Conservation (phyloP, 1,140 invertebrate species). For the Trachymyrmex cornetzi region DNA sequence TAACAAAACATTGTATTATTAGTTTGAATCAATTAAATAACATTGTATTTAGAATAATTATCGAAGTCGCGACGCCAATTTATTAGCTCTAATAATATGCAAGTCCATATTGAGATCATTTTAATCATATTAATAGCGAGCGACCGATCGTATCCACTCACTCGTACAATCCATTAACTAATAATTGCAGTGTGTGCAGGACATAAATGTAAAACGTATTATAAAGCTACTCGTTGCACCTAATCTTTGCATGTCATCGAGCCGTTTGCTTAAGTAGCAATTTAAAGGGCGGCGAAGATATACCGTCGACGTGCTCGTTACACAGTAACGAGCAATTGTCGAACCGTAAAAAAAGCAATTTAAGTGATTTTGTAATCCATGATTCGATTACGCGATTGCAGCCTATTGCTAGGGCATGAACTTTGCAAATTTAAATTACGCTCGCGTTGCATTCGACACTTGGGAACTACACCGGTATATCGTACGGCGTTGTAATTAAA, state of each 20-base stretch:
- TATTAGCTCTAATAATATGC: slow-evolving; percentile 64
- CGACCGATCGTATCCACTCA: not conserved
- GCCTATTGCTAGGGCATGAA: not conserved
- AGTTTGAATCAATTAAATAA: slow-evolving; percentile 61
- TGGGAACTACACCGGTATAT: slow-evolving; percentile 41
- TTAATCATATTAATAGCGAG: slow-evolving; percentile 72
- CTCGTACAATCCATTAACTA: slow-evolving; percentile 64
- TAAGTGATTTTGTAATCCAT: not conserved
- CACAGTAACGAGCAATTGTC: slow-evolving; percentile 20
- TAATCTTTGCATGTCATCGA: slow-evolving; percentile 53
- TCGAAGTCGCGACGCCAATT: slow-evolving; percentile 44
- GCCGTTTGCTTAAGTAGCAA: slow-evolving; percentile 37
- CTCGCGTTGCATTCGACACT: slow-evolving; percentile 67
- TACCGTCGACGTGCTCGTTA: not conserved
- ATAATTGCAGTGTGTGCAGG: slow-evolving; percentile 17
- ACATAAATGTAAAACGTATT: slow-evolving; percentile 18
- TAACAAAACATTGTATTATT: not conserved
- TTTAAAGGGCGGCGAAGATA: slow-evolving; percentile 21
- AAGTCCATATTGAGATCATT: slow-evolving; percentile 7
- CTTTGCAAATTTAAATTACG: slow-evolving; percentile 61
- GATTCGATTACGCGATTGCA: slow-evolving; percentile 27
- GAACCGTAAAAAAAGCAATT: slow-evolving; percentile 17
- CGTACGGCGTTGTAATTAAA: slow-evolving; percentile 74
- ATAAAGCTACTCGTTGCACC: not conserved
- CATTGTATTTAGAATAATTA: slow-evolving; percentile 4